Evolutionary conservation across 23 tunicate genomes (phyloP).

Genomic region (Ciona savignyi): DNA sequence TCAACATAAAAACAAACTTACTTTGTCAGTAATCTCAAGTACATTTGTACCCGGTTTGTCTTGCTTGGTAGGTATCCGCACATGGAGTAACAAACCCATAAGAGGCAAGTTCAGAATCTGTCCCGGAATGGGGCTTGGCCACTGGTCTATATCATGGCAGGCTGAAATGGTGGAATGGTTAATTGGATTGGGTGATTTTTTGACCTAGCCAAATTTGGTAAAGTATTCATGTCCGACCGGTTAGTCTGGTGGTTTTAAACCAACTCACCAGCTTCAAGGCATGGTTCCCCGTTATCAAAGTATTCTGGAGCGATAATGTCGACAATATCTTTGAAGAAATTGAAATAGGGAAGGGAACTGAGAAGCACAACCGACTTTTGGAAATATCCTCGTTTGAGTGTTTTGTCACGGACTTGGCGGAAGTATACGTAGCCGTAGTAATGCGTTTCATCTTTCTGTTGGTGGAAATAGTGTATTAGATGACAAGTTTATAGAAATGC

Average conservation of each 20-base stretch:
- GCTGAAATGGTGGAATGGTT: too few species aligned
- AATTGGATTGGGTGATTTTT: too few species aligned
- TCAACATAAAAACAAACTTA: too few species aligned
- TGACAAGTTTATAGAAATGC: too few species aligned
- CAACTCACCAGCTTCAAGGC: conserved; percentile 59
- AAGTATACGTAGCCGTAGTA: conserved; percentile 87
- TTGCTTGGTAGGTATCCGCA: conserved; percentile 81
- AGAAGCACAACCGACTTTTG: conserved; percentile 91
- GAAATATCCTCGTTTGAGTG: conserved; percentile 87
- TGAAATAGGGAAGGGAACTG: conserved; percentile 70
- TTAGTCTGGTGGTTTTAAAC: too few species aligned
- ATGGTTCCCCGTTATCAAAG: conserved; percentile 81
- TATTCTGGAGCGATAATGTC: conserved; percentile 97
- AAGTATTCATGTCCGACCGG: too few species aligned
- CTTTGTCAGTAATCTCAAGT: not conserved
- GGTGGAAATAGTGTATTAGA: not conserved
- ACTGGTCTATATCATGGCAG: conserved; percentile 73
- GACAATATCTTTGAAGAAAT: conserved; percentile 83
- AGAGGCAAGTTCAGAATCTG: conserved; percentile 63
- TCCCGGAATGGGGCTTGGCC: conserved; percentile 90
- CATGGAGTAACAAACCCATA: conserved; percentile 71
- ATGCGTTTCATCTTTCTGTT: conserved; percentile 63
- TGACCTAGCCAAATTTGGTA: too few species aligned
- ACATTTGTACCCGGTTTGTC: conserved; percentile 78
- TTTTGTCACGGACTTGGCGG: conserved; percentile 93